These are phyloP conservation scores for Stenolophus ochropezus DNA, from an alignment of 2,888 invertebrate species.

Conservation along the genomic window DNA sequence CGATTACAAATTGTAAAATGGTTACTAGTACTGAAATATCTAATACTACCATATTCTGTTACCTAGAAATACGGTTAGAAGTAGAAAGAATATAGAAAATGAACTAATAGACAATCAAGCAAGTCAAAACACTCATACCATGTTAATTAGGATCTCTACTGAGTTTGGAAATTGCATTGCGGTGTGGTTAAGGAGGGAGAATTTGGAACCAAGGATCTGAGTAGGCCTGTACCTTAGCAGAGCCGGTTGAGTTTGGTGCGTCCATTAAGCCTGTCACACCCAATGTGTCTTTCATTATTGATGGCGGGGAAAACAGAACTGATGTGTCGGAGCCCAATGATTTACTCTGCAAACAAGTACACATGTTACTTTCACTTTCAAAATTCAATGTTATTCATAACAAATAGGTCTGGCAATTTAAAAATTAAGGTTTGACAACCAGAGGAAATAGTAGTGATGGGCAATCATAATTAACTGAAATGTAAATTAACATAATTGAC, in stretches of 20 bases:
- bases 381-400: background rate
- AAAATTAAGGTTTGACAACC: no score
- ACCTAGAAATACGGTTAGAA: background rate
- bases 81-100: slow-evolving; percentile 25
- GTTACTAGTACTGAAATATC: slow-evolving; percentile 21
- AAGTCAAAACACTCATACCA: slow-evolving; percentile 54
- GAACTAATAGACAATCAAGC: slow-evolving; percentile 53
- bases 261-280: slow-evolving; percentile 80
- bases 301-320: slow-evolving; percentile 89
- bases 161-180: slow-evolving; percentile 9
- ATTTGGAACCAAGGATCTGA: slow-evolving; percentile 60
- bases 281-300: slow-evolving; percentile 88
- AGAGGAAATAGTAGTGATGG: no score
- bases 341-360: slow-evolving; percentile 84
- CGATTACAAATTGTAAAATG: slow-evolving; percentile 3
- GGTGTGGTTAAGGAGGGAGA: slow-evolving; percentile 47
- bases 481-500: no score
- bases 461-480: no score
- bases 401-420: background rate
- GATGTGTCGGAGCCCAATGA: slow-evolving; percentile 86
- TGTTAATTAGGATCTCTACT: slow-evolving; percentile 56
- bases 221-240: slow-evolving; percentile 69
- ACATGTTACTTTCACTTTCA: slow-evolving; percentile 20
- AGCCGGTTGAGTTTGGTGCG: slow-evolving; percentile 71
- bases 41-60: slow-evolving; percentile 20